Percentiles rank a stretch among this genome's conserved stretches.
Evolutionary conservation across 2,113 vertebrate species (phyloP).

Genomic region (Porphyrio hochstetteri): DNA sequence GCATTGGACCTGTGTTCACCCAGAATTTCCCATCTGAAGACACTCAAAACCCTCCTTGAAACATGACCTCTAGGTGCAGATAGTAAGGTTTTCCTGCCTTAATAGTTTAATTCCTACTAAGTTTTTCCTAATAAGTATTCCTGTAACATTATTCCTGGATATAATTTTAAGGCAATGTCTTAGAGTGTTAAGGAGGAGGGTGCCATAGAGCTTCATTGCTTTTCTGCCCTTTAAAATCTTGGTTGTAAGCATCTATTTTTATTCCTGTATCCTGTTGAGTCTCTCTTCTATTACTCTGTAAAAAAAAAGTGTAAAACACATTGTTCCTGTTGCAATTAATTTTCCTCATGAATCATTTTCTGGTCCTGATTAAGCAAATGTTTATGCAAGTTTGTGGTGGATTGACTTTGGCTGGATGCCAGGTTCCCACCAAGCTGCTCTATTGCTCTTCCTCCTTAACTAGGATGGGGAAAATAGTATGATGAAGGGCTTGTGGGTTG

Average conservation of each 20-base stretch:
- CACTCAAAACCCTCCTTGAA: neutral
- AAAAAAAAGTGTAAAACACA: neutral
- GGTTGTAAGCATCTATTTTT: neutral
- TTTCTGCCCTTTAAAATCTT: neutral
- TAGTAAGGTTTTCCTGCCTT: neutral
- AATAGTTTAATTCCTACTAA: neutral
- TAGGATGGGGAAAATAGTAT: neutral
- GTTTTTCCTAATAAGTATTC: neutral
- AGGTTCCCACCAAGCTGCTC: neutral
- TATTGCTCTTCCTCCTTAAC: neutral
- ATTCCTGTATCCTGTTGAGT: neutral
- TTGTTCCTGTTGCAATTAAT: neutral
- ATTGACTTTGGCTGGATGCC: neutral
- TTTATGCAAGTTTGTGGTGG: neutral
- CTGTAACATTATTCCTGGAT: neutral
- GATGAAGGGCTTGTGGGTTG: neutral
- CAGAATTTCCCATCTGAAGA: neutral
- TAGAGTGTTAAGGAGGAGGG: neutral
- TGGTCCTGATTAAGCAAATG: neutral
- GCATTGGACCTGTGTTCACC: neutral
- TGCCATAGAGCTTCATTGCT: neutral
- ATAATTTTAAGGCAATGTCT: neutral
- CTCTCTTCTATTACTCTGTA: neutral
- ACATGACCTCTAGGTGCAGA: neutral
- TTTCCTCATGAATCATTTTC: neutral